A percentile compares a stretch with the other conserved stretches of the same genome.
Evolutionary conservation across 2,797 vertebrate genomes (phyloP).

Genomic region (Aotus griseimembra): DNA sequence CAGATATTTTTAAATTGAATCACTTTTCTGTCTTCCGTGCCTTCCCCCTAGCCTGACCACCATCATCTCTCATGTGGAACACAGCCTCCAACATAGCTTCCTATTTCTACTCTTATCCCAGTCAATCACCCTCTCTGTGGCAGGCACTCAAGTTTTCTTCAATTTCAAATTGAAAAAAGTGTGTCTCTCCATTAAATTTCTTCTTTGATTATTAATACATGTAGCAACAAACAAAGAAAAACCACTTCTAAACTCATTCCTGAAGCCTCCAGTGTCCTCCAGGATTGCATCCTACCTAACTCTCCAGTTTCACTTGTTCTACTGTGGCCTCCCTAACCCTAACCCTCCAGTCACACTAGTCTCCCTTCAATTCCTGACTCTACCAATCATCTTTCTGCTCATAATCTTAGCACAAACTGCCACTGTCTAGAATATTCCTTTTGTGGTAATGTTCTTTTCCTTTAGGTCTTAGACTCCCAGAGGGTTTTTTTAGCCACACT

Average conservation of each 20-base stretch:
- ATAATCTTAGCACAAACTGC: background rate
- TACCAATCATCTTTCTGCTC: background rate
- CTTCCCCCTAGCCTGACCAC: background rate
- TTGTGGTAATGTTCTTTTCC: background rate
- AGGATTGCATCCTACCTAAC: fast-evolving
- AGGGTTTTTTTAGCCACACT: background rate
- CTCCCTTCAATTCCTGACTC: background rate
- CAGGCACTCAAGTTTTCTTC: background rate
- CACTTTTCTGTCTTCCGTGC: background rate
- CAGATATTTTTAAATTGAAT: background rate
- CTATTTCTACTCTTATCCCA: fast-evolving
- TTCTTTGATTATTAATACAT: background rate
- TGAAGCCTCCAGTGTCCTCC: background rate
- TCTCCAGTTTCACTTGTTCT: background rate
- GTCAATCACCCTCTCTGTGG: background rate
- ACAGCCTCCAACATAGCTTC: background rate
- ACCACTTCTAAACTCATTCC: background rate
- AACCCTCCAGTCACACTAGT: background rate
- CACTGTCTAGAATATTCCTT: background rate
- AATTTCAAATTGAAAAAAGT: background rate
- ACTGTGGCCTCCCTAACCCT: no score
- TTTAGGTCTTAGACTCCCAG: background rate
- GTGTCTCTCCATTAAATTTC: background rate
- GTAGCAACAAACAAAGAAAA: background rate
- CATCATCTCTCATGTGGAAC: background rate